These are phyloP conservation scores for Drosophila arizonae DNA, from an alignment of 1,140 invertebrate species.

Conservation along the genomic window DNA sequence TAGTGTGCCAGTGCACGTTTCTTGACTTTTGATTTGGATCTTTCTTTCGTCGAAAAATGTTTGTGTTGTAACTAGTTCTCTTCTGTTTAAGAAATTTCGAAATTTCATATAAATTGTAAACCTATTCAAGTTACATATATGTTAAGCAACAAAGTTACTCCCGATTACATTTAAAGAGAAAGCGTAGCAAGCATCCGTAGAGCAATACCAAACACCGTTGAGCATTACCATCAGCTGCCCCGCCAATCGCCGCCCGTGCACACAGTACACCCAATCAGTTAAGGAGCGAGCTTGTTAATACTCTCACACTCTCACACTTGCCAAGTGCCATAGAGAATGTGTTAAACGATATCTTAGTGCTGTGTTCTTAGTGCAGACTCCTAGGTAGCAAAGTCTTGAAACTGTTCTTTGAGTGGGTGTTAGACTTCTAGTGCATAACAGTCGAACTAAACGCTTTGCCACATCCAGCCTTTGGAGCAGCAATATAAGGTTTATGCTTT, in stretches of 20 bases:
- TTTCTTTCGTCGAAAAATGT: slow-evolving; percentile 22
- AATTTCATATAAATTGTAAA: slow-evolving; percentile 7
- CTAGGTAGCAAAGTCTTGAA: slow-evolving; percentile 43
- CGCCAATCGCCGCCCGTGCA: slow-evolving; percentile 20
- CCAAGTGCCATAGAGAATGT: slow-evolving; percentile 2
- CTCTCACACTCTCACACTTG: slow-evolving; percentile 36
- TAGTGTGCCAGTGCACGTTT: slow-evolving; percentile 71
- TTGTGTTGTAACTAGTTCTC: slow-evolving; percentile 47
- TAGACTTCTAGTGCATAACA: slow-evolving; percentile 39
- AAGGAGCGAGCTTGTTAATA: slow-evolving; percentile 39
- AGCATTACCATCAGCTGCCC: slow-evolving; percentile 21
- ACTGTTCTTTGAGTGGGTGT: slow-evolving; percentile 45
- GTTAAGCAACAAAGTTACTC: neutral
- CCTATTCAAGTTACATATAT: slow-evolving; percentile 1
- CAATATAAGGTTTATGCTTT: slow-evolving; percentile 30
- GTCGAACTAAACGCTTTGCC: slow-evolving; percentile 46
- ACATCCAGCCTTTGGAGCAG: slow-evolving; percentile 29
- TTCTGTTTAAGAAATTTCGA: slow-evolving; percentile 3
- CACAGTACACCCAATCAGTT: neutral
- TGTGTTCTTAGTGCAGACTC: slow-evolving; percentile 11
- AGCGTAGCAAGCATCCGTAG: slow-evolving; percentile 46
- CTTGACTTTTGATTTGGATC: slow-evolving; percentile 20
- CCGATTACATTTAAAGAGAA: slow-evolving; percentile 23
- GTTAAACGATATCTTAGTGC: slow-evolving; percentile 4
- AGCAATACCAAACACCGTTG: slow-evolving; percentile 9